These are phyloP conservation scores for Turritopsis dohrnii DNA, from an alignment of 30 jellyfish, hydroid and myxozoan genomes.

Conservation along the genomic window DNA sequence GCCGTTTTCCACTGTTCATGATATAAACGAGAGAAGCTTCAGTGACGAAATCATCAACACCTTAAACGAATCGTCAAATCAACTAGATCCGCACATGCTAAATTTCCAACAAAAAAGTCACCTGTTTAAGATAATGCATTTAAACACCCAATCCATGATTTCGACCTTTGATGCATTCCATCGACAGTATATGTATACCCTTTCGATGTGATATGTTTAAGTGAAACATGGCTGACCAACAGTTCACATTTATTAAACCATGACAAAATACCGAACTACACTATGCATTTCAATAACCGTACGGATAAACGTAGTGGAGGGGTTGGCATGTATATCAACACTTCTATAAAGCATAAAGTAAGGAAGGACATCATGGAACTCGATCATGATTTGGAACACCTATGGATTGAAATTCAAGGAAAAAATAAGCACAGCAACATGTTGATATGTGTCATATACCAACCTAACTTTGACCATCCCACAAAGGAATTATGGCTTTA, in stretches of 20 bases:
- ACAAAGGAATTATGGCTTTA: conserved; percentile 8
- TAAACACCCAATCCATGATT: too few species aligned
- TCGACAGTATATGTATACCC: not conserved
- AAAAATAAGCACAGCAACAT: conserved; percentile 54
- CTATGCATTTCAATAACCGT: conserved; percentile 18
- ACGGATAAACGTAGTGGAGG: conserved; percentile 55
- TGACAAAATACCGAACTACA: not conserved
- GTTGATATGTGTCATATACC: conserved; percentile 44
- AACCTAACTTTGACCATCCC: not conserved
- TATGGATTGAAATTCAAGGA: conserved; percentile 61
- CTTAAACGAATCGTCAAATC: too few species aligned
- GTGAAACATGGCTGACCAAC: not conserved
- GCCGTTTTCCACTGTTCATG: too few species aligned
- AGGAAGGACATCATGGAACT: conserved; percentile 51
- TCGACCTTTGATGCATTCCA: too few species aligned
- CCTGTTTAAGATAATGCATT: too few species aligned
- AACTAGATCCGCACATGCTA: too few species aligned
- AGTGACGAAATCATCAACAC: too few species aligned
- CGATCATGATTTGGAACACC: conserved; percentile 52
- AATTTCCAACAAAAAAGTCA: too few species aligned
- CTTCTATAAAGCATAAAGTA: conserved; percentile 40
- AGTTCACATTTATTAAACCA: not conserved
- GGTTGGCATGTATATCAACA: conserved; percentile 46
- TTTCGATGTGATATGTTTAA: not conserved
- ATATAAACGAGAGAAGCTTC: too few species aligned